phyloP scores from a whole-genome alignment of 2,113 vertebrate species.

The Toxotes chatareus region DNA sequence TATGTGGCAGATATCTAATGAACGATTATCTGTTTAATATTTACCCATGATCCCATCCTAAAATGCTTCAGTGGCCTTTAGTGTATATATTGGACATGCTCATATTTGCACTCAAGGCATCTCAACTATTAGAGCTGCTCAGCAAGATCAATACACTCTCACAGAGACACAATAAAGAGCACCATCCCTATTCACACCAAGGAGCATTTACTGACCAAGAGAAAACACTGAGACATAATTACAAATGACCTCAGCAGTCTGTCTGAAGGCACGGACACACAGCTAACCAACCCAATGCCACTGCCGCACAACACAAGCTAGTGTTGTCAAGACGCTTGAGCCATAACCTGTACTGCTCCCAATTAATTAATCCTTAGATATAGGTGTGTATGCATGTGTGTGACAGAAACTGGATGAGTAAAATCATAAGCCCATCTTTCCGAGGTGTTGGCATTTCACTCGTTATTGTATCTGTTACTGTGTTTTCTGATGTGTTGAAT shows the following conservation, averaged over 20 bases:
- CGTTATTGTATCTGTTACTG: not conserved
- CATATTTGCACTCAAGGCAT: conserved; percentile 52
- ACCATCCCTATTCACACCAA: conserved; percentile 22
- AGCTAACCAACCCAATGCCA: not conserved
- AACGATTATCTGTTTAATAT: conserved; percentile 44
- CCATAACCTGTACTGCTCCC: conserved; percentile 48
- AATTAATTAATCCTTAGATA: conserved; percentile 11
- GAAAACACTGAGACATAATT: conserved; percentile 41
- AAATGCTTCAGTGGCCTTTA: conserved; percentile 45
- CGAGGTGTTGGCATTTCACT: conserved; percentile 40
- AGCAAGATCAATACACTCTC: conserved; percentile 65
- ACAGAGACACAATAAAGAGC: conserved; percentile 50
- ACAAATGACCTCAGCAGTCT: conserved; percentile 20
- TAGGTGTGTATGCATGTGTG: conserved; percentile 12
- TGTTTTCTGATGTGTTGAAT: conserved; percentile 50
- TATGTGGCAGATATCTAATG: conserved; percentile 10
- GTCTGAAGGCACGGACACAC: not conserved
- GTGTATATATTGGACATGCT: conserved; percentile 43
- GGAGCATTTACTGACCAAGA: conserved; percentile 34
- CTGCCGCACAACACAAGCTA: not conserved
- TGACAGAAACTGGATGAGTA: not conserved
- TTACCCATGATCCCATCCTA: conserved; percentile 33
- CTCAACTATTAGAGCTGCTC: conserved; percentile 51
- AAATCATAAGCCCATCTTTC: not conserved
- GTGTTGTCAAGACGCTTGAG: conserved; percentile 13